phyloP scores from a whole-genome alignment of 1,140 invertebrate species.

The Eriosoma lanigerum region DNA sequence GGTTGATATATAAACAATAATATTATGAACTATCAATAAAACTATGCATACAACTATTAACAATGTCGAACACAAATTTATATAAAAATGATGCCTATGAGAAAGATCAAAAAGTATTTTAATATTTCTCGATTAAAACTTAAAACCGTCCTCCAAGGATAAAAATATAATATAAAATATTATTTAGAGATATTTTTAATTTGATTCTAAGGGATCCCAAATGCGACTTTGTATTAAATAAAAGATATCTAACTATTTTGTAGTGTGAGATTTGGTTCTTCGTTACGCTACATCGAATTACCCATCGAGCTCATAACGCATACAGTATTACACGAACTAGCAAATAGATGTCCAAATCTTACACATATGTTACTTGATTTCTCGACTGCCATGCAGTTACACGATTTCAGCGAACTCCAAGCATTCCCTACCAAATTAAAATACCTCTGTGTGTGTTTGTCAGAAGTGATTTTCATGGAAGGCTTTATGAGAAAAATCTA shows the following conservation, averaged over 20 bases:
- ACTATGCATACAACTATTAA: too few relatives aligned
- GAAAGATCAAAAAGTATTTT: too few relatives aligned
- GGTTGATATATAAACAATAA: too few relatives aligned
- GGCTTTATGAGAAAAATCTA: slow-evolving; percentile 99
- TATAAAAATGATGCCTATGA: too few relatives aligned
- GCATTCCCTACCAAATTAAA: slow-evolving; percentile 97
- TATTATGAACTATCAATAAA: too few relatives aligned
- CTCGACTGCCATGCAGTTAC: slow-evolving; percentile 97
- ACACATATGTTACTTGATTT: slow-evolving; percentile 97
- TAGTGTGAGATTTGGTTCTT: slow-evolving; percentile 82
- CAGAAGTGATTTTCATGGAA: slow-evolving; percentile 99
- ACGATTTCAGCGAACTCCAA: slow-evolving; percentile 91
- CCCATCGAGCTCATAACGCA: slow-evolving; percentile 98
- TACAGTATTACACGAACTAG: slow-evolving; percentile 94
- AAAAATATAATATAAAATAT: too few relatives aligned
- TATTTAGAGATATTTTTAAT: too few relatives aligned
- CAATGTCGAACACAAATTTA: too few relatives aligned
- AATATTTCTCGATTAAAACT: too few relatives aligned
- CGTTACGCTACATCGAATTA: slow-evolving; percentile 91
- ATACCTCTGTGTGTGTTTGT: slow-evolving; percentile 96
- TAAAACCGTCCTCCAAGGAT: too few relatives aligned
- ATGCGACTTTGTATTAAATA: too few relatives aligned
- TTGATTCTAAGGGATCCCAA: too few relatives aligned
- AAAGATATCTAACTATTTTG: background rate
- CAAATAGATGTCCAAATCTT: slow-evolving; percentile 96